Base-by-base conservation (phyloP, 1,140 invertebrate genomes). In the Danaus melanippus region DNA sequence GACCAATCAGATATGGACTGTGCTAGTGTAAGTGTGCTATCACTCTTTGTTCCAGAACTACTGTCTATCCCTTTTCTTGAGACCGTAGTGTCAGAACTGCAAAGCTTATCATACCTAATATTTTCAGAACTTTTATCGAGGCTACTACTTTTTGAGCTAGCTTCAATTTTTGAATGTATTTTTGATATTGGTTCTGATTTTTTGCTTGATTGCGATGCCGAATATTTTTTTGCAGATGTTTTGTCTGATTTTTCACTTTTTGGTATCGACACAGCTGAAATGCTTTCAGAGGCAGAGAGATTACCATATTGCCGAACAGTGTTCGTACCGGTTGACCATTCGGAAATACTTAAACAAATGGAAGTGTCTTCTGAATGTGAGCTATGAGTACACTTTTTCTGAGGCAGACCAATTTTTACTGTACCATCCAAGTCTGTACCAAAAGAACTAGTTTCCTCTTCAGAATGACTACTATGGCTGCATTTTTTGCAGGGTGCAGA, bases 341-440 rank as follows among this genome's bases (percentile, higher is more conserved):
- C 94, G 1, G 93, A 94, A 69, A 94, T 92, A 61, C 93, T 94
- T 32, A 95, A 80, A 11, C 93, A 94, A 76, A 95, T 93, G 0
- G 93, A 95, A 1, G 93, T 95, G 71, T 95, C 93, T 76, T 94
- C 94, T 12, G 93, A 94, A 73, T 94, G 93, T 0, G 93, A 94
- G 79, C 93, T 91, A 78, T 93, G 90, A 50, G 92, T 88, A 82
- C 93, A 91, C 89, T 93, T 88, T 61, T 92, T 93, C 51, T 92
- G 92, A 72, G 92, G 92, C 7, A 93, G 78, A 6, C 91, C 93
- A 67, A 93, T 92, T 74, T 92, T 91, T 0, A 94, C 93, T 0
- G 93, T 95, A 12, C 93, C 93, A 78, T 94, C 93, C 9, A 93
- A 84, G 64, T 93, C 93, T 0, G 92, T 92, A 12, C 90, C 91